These are phyloP conservation scores for Dipodomys ordii DNA, from an alignment of 2,113 vertebrate genomes.

Conservation along the genomic window DNA sequence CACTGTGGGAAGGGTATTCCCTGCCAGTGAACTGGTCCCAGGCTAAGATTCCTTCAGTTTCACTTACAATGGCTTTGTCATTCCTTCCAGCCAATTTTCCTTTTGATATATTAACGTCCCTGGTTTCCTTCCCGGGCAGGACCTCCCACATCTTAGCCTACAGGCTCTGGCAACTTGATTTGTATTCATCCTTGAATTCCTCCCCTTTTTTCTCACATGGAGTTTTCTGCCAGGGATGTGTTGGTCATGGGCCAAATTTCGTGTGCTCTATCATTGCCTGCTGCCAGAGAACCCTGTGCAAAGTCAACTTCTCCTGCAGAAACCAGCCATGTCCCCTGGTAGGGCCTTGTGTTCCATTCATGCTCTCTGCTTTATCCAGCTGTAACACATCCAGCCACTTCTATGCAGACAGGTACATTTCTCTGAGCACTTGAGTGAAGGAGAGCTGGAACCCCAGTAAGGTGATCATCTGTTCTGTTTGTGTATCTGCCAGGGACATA, in stretches of 20 bases:
- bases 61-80: slow-evolving; percentile 51
- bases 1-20: background rate
- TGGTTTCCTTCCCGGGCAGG: slow-evolving; percentile 67
- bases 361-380: slow-evolving; percentile 38
- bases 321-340: slow-evolving; percentile 29
- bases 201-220: slow-evolving; percentile 66
- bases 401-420: slow-evolving; percentile 60
- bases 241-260: slow-evolving; percentile 64
- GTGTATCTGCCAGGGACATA: background rate
- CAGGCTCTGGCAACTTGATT: slow-evolving; percentile 70
- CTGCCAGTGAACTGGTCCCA: background rate
- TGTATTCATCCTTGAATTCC: slow-evolving; percentile 72
- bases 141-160: slow-evolving; percentile 72
- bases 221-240: slow-evolving; percentile 67
- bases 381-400: slow-evolving; percentile 68
- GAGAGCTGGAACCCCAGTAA: slow-evolving; percentile 8
- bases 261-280: slow-evolving; percentile 32
- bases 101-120: slow-evolving; percentile 68
- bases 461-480: slow-evolving; percentile 42
- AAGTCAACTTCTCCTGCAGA: slow-evolving; percentile 40
- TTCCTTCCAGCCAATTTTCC: slow-evolving; percentile 52
- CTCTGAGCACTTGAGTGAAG: slow-evolving; percentile 13
- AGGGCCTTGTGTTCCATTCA: slow-evolving; percentile 39
- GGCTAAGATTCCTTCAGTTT: slow-evolving; percentile 59
- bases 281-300: slow-evolving; percentile 69